Evolutionary conservation across 2,888 invertebrate species (phyloP), one percentile per base, ranked within the genome.

Genomic region (Crepidodera aurea): DNA sequence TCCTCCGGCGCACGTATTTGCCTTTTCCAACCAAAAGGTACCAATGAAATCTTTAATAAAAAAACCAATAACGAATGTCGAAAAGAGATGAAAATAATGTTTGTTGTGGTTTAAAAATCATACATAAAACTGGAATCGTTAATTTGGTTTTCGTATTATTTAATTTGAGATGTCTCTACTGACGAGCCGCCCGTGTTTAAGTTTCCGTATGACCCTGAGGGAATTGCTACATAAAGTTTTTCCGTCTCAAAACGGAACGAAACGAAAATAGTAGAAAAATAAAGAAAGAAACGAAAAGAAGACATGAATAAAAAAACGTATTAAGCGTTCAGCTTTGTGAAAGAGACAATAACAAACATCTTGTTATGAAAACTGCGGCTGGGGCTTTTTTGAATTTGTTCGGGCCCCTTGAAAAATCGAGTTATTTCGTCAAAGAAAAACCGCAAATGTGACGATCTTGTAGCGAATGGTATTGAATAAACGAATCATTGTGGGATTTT

Each of bases 181-280:
- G n/a, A 44, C 54, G 42, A 32, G 42, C 29, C 54, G 54, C 29
- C 42, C 13, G 15, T 54, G 54, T 18, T 25, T 27, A 12, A 54
- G 18, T 25, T 42, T 12, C 42, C 27, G 58, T 37, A 22, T 54
- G 54, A 58, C 62, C 62, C 54, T 50, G 42, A 46, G 62, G 62
- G 58, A 58, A 58, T 62, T 58, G 58, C 51, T 27, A 42, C 32
- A 62, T 62, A 58, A 58, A 57, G 48, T 62, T 58, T 58, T 53
- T 44, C 56, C 40, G 51, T 29, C 50, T 48, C 48, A 51, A 53
- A 39, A 53, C 40, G 55, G 40, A 61, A 55, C 32, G 57, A 48
- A 50, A 56, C 46, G 53, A 48, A 60, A 51, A 29, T n/a, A 51
- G 51, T 12, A 39, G 22, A 32, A 54, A 54, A 44, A 29, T 22